Evolutionary conservation across 2,888 invertebrate species (phyloP).

Genomic region (Scaptomyza tumidula): DNA sequence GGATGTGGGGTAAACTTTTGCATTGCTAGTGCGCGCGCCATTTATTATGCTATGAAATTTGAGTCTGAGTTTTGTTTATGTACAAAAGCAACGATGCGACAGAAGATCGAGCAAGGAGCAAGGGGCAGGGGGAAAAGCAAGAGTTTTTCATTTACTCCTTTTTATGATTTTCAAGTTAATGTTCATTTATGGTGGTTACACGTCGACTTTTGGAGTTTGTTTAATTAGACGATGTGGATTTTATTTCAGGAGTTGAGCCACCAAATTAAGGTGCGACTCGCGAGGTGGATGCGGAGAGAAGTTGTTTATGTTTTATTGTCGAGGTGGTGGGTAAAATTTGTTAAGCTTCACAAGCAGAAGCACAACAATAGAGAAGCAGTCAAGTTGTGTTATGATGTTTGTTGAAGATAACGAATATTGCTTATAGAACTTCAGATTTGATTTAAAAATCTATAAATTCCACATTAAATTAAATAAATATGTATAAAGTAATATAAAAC

Average conservation of each 20-base stretch:
- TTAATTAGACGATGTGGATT: constrained; percentile 77
- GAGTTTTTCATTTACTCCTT: constrained; percentile 62
- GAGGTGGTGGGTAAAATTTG: constrained; percentile 41
- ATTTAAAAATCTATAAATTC: neutral
- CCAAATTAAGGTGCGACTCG: constrained; percentile 19
- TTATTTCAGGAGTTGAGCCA: constrained; percentile 56
- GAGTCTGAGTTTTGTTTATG: constrained; percentile 69
- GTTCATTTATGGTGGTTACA: constrained; percentile 82
- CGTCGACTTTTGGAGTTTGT: constrained; percentile 76
- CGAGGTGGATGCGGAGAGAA: constrained; percentile 13
- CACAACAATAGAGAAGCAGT: neutral
- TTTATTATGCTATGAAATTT: constrained; percentile 77
- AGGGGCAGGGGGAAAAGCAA: constrained; percentile 3
- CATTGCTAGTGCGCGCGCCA: constrained; percentile 63
- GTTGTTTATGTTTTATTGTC: constrained; percentile 63
- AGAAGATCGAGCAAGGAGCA: constrained; percentile 1
- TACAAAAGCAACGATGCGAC: constrained; percentile 41
- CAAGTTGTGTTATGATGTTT: neutral
- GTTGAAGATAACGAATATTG: constrained; percentile 11
- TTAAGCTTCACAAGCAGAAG: constrained; percentile 13
- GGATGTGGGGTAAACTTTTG: constrained; percentile 34
- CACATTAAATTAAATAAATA: neutral
- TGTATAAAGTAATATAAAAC: neutral
- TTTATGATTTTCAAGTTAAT: constrained; percentile 80
- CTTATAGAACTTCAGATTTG: neutral